Conservation (phyloP, 2,113 vertebrate genomes). For the Apodemus sylvaticus region DNA sequence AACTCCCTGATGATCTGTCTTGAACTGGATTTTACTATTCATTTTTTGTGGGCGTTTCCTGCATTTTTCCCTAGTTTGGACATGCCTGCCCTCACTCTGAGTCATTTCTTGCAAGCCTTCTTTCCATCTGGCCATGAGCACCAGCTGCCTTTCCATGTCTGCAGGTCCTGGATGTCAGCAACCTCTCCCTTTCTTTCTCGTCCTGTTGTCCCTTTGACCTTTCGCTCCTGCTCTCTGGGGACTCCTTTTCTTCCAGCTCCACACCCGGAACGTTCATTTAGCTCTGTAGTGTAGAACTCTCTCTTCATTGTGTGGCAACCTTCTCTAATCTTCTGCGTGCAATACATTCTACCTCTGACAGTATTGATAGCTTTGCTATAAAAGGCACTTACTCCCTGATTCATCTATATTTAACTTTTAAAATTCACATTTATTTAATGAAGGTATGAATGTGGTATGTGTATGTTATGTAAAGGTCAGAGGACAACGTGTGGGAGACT, state of each 20-base stretch:
- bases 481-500: too few relatives aligned
- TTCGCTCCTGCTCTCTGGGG: background rate
- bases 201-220: background rate
- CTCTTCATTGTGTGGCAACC: too few relatives aligned
- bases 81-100: background rate
- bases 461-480: background rate
- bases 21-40: background rate
- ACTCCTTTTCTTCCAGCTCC: background rate
- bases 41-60: constrained; percentile 19
- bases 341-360: background rate
- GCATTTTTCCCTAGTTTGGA: background rate
- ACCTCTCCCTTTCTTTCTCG: background rate
- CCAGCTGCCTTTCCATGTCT: background rate
- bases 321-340: background rate
- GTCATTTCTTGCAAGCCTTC: background rate
- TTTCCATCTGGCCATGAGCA: background rate
- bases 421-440: background rate
- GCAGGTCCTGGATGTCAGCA: background rate
- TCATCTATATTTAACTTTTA: background rate
- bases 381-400: background rate
- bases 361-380: background rate
- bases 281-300: background rate
- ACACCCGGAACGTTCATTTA: background rate
- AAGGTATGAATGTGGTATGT: background rate
- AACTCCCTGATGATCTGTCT: background rate